phyloP scores from a whole-genome alignment of 2,797 vertebrate genomes.

The Syngnathus rostellatus region DNA sequence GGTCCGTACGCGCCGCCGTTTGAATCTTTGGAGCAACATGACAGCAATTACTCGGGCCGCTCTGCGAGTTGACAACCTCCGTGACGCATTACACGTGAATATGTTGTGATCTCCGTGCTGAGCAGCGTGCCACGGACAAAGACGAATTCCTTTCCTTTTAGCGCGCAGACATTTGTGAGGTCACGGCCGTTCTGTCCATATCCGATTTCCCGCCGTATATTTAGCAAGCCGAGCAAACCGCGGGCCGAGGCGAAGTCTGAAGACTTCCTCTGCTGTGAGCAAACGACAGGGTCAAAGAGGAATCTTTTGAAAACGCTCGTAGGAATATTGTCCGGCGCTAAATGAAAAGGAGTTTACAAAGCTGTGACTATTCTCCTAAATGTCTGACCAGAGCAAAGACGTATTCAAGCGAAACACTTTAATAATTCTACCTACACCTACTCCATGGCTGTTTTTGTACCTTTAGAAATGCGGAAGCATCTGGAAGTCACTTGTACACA shows the following conservation, averaged over 20 bases:
- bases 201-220: constrained; percentile 68
- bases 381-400: constrained; percentile 65
- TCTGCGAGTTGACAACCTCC: constrained; percentile 50
- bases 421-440: constrained; percentile 65
- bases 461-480: constrained; percentile 57
- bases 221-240: constrained; percentile 50
- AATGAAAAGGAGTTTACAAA: constrained; percentile 44
- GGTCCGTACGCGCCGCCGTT: constrained; percentile 4
- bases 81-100: constrained; percentile 62
- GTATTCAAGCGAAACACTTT: constrained; percentile 67
- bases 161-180: constrained; percentile 60
- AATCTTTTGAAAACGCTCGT: constrained; percentile 72
- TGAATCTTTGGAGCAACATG: constrained; percentile 49
- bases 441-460: constrained; percentile 59
- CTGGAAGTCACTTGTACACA: constrained; percentile 57
- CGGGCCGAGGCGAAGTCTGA: constrained; percentile 38
- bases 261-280: constrained; percentile 62
- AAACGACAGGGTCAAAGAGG: constrained; percentile 72
- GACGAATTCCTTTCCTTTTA: constrained; percentile 61
- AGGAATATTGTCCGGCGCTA: constrained; percentile 66
- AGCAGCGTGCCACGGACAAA: constrained; percentile 56
- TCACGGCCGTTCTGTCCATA: constrained; percentile 73
- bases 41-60: constrained; percentile 55
- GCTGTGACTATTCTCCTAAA: constrained; percentile 47
- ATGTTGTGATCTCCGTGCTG: constrained; percentile 65